phyloP scores from a whole-genome alignment of 2,797 vertebrate genomes.

The Clarias pachynema region DNA sequence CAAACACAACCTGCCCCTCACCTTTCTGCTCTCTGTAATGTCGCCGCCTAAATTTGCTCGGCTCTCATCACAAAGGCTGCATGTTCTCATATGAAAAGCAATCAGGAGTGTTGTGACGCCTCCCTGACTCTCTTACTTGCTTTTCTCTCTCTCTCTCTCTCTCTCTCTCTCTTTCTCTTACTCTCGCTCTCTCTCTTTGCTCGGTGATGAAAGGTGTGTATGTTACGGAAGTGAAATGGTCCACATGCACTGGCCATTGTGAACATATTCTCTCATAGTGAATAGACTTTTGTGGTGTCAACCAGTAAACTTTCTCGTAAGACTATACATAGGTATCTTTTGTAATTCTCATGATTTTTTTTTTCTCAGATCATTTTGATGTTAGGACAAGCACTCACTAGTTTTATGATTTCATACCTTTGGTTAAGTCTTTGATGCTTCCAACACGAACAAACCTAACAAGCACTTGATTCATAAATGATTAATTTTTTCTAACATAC shows the following conservation, averaged over 20 bases:
- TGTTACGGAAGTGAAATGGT: background rate
- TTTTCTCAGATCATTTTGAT: background rate
- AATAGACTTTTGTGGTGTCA: conserved; percentile 16
- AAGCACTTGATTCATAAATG: conserved; percentile 15
- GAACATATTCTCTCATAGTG: background rate
- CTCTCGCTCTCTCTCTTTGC: conserved; percentile 27
- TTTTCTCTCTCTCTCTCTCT: conserved; percentile 3
- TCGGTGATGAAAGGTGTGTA: conserved; percentile 40
- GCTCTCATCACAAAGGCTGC: conserved; percentile 6
- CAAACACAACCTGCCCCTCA: conserved; percentile 47
- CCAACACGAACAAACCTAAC: conserved; percentile 14
- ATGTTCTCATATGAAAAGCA: conserved; percentile 28
- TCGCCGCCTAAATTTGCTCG: background rate
- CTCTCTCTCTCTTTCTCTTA: conserved; percentile 8
- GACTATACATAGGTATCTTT: background rate
- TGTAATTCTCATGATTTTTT: background rate
- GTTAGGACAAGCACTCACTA: conserved; percentile 15
- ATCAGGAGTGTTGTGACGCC: conserved; percentile 16
- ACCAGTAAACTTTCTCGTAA: conserved; percentile 11
- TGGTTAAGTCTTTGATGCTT: conserved; percentile 29
- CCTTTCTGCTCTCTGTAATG: conserved; percentile 32
- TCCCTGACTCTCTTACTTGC: background rate
- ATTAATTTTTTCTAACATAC: background rate
- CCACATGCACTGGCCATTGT: background rate
- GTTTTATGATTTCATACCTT: conserved; percentile 28